Percentiles rank a stretch among this genome's conserved stretches.
phyloP scores from a whole-genome alignment of 2,888 invertebrate species.

The Xestia c-nigrum region DNA sequence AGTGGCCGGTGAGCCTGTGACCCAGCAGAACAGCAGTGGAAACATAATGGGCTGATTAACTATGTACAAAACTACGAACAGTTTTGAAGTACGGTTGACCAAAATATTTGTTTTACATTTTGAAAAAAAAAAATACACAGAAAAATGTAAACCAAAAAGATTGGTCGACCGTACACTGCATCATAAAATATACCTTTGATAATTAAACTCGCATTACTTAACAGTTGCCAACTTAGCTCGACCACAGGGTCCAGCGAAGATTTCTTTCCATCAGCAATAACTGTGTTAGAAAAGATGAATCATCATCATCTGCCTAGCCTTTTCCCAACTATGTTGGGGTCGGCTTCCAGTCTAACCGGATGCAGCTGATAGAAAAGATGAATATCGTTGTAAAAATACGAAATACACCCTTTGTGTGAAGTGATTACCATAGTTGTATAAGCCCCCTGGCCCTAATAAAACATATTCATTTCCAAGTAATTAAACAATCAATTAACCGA shows the following conservation, averaged over 20 bases:
- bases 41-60: background rate
- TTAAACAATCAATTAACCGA: slow-evolving; percentile 27
- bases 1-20: background rate
- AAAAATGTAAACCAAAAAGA: too few relatives aligned
- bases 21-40: background rate
- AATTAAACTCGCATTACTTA: background rate
- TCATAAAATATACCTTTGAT: too few relatives aligned
- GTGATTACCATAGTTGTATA: background rate
- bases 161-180: too few relatives aligned
- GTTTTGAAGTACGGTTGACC: background rate
- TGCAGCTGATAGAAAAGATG: background rate
- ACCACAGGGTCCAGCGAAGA: background rate
- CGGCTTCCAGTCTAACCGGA: too few relatives aligned
- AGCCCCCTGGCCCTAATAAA: background rate
- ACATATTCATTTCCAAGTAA: background rate
- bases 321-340: too few relatives aligned
- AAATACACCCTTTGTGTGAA: too few relatives aligned
- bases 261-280: background rate
- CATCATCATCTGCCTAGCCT: too few relatives aligned
- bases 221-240: background rate
- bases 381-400: background rate
- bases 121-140: too few relatives aligned
- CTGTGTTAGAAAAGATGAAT: background rate
- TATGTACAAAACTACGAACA: background rate
- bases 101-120: too few relatives aligned